Evolutionary conservation across 2,797 vertebrate genomes (phyloP), one percentile per base, ranked within the genome.

Genomic region (Heliangelus exortis): DNA sequence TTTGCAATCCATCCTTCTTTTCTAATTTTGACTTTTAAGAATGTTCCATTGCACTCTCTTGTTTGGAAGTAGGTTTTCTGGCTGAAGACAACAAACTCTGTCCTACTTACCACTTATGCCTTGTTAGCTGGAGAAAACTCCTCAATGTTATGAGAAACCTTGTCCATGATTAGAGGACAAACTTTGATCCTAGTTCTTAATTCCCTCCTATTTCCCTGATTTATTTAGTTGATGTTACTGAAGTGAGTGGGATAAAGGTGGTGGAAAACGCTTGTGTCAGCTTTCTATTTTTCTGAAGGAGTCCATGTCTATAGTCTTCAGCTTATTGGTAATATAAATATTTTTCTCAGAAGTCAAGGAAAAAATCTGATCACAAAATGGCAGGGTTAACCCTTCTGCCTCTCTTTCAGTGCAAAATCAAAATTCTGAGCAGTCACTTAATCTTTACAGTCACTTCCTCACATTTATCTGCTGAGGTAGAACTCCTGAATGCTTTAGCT

Each of bases 151-250:
- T 1, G 7, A 85, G 66, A 76, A 85, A 39, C n/a, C 36, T 71
- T 4, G n/a, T 31, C 59, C 0, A 0, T 47, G 15, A 19, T 59
- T 59, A 50, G 33, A 77, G 53, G 39, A 45, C 1, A 14, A 41
- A 51, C 14, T 43, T 47, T 45, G 43, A 66, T 86, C 51, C 51
- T 26, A 43, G 26, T 76, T 88, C 73, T 90, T 69, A 21, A 31
- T 45, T 73, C 25, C 36, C 12, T 23, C 9, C 21, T 11, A 2
- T 76, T 87, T 84, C n/a, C 31, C 54, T 79, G 21, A 21, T 73
- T 47, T 54, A 21, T 79, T 51, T 43, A 45, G 17, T 33, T 62
- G 25, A 45, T 68, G 20, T 62, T 76, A 22, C 8, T 72, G 59
- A 72, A 72, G 17, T 45, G 29, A 72, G 50, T 18, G 17, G 15